A percentile compares a stretch with the other conserved stretches of the same genome.
Evolutionary conservation across 2,888 invertebrate species (phyloP).

Genomic region (Drosophila siamana): DNA sequence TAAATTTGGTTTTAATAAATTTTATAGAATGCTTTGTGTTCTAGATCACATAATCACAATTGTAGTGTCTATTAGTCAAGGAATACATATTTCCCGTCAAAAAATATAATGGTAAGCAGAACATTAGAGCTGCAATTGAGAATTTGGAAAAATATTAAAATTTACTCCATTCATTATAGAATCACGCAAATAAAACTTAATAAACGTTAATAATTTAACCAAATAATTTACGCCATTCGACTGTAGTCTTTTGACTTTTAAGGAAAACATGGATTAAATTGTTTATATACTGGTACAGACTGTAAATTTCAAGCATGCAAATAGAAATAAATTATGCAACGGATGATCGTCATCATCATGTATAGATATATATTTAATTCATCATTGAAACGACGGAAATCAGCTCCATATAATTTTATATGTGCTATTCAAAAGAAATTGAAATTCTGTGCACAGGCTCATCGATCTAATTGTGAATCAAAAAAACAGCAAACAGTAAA

Average conservation of each 20-base stretch:
- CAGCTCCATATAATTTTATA: slow-evolving; percentile 19
- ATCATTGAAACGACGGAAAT: slow-evolving; percentile 3
- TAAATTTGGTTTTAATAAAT: background rate
- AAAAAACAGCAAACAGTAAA: background rate
- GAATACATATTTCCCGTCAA: background rate
- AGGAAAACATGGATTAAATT: background rate
- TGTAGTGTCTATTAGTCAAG: background rate
- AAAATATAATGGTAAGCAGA: background rate
- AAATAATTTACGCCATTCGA: background rate
- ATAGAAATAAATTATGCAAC: background rate
- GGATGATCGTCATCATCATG: no score
- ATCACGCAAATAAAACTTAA: background rate
- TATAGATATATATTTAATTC: slow-evolving; percentile 1
- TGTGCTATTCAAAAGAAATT: slow-evolving; percentile 13
- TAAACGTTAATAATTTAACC: no score
- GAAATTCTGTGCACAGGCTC: no score
- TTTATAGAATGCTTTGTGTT: background rate
- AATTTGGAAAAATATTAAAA: background rate
- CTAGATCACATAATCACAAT: background rate
- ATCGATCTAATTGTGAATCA: background rate
- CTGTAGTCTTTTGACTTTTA: background rate
- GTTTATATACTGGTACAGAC: background rate
- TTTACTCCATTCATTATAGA: background rate
- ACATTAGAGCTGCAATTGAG: background rate
- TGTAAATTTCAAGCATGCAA: background rate